Percentiles rank a stretch among this genome's conserved stretches.
These are phyloP conservation scores for Pluvialis apricaria DNA, from an alignment of 2,113 vertebrate species.

Conservation along the genomic window DNA sequence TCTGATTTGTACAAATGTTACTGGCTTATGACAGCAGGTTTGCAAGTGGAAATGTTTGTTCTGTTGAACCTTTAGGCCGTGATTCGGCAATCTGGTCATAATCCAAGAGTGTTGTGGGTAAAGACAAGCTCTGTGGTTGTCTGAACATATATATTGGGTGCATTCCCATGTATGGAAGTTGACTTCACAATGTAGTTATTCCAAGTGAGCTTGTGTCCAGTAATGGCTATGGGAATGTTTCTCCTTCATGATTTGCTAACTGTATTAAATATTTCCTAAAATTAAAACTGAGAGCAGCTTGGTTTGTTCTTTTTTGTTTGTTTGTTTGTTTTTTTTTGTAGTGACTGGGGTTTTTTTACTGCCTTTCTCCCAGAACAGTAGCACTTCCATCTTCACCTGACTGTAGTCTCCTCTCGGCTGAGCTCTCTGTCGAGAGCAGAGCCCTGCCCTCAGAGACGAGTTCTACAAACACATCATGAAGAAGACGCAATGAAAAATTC, in stretches of 20 bases:
- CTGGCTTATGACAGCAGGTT: background rate
- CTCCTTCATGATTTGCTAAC: background rate
- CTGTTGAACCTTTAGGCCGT: background rate
- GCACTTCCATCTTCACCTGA: background rate
- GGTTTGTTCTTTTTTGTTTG: background rate
- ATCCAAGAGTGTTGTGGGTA: background rate
- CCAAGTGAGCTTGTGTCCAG: background rate
- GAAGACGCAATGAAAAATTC: background rate
- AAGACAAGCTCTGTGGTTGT: background rate
- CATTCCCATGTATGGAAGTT: background rate
- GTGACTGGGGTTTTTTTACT: rapidly evolving
- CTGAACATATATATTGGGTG: background rate
- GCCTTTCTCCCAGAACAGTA: background rate
- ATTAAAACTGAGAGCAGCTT: background rate
- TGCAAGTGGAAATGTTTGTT: background rate
- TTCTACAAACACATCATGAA: background rate
- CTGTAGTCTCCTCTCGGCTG: background rate
- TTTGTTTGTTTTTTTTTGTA: background rate
- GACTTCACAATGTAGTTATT: background rate
- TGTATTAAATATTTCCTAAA: background rate
- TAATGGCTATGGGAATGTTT: background rate
- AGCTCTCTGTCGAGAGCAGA: background rate
- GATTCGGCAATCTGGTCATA: background rate
- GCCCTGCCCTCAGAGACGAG: background rate
- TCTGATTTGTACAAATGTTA: background rate